These are phyloP conservation scores for Deladenus siricidicola DNA, from an alignment of 2,888 invertebrate genomes.

Conservation along the genomic window DNA sequence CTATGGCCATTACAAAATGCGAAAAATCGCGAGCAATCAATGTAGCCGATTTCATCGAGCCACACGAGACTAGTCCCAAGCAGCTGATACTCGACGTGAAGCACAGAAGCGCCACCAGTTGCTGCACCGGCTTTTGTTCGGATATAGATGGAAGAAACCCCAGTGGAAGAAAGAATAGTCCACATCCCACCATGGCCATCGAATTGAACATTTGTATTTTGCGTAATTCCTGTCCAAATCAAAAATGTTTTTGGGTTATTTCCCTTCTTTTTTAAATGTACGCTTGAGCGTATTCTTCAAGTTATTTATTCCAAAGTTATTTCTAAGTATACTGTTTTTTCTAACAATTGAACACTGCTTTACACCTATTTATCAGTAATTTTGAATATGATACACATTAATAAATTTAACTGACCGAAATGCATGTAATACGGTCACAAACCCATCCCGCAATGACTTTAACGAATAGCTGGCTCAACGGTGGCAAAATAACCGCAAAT, in stretches of 20 bases:
- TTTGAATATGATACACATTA: too few relatives aligned
- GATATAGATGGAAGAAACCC: slow-evolving; percentile 23
- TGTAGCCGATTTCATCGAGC: slow-evolving; percentile 34
- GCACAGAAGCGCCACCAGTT: slow-evolving; percentile 21
- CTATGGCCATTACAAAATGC: slow-evolving; percentile 36
- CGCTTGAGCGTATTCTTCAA: too few relatives aligned
- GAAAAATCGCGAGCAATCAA: slow-evolving; percentile 33
- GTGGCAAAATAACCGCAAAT: slow-evolving; percentile 32
- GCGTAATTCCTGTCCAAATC: slow-evolving; percentile 27
- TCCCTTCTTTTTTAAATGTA: too few relatives aligned
- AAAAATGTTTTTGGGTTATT: too few relatives aligned
- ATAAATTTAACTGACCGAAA: slow-evolving; percentile 26
- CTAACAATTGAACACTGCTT: too few relatives aligned
- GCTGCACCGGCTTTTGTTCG: slow-evolving; percentile 3
- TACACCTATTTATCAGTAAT: too few relatives aligned
- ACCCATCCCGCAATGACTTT: slow-evolving; percentile 31
- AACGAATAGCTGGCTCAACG: slow-evolving; percentile 29
- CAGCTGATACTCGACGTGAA: slow-evolving; percentile 29
- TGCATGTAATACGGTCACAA: slow-evolving; percentile 28
- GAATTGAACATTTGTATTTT: slow-evolving; percentile 36
- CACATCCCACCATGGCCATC: slow-evolving; percentile 36
- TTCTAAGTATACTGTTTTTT: too few relatives aligned
- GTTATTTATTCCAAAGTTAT: too few relatives aligned
- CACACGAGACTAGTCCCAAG: slow-evolving; percentile 32
- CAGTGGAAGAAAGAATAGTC: slow-evolving; percentile 31